phyloP scores from a whole-genome alignment of 2,888 invertebrate genomes.

The Rambutsinella grinnellia region DNA sequence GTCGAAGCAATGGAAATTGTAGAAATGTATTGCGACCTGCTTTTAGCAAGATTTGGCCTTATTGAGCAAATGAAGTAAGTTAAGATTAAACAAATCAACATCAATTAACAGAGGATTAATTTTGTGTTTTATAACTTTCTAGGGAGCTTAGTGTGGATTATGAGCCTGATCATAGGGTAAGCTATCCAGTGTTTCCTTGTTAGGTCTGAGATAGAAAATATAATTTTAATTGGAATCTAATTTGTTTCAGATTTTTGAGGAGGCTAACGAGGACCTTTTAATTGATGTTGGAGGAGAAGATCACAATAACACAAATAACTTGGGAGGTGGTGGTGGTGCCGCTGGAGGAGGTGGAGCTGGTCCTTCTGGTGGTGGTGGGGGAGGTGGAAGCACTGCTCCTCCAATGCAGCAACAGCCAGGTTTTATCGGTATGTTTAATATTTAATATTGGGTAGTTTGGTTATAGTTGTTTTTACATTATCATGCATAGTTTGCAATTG shows the following conservation, averaged over 20 bases:
- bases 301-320: slow-evolving; percentile 73
- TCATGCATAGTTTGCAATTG: background rate
- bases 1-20: slow-evolving; percentile 99
- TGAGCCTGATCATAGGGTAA: slow-evolving; percentile 89
- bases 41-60: slow-evolving; percentile 95
- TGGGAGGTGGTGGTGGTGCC: slow-evolving; percentile 68
- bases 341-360: slow-evolving; percentile 64
- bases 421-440: slow-evolving; percentile 75
- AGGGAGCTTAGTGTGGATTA: slow-evolving; percentile 89
- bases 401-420: slow-evolving; percentile 71
- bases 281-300: slow-evolving; percentile 77
- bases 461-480: slow-evolving; percentile 6
- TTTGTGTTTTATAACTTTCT: slow-evolving; percentile 51
- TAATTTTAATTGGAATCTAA: background rate
- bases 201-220: too few relatives aligned
- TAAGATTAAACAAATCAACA: background rate
- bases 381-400: slow-evolving; percentile 70
- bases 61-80: slow-evolving; percentile 94
- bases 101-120: background rate
- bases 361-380: slow-evolving; percentile 69
- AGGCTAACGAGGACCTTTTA: slow-evolving; percentile 74
- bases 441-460: background rate
- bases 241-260: slow-evolving; percentile 77
- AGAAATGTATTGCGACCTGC: slow-evolving; percentile 98
- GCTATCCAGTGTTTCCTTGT: background rate